Conservation (phyloP, 1,140 invertebrate species). For the Lerema accius region DNA sequence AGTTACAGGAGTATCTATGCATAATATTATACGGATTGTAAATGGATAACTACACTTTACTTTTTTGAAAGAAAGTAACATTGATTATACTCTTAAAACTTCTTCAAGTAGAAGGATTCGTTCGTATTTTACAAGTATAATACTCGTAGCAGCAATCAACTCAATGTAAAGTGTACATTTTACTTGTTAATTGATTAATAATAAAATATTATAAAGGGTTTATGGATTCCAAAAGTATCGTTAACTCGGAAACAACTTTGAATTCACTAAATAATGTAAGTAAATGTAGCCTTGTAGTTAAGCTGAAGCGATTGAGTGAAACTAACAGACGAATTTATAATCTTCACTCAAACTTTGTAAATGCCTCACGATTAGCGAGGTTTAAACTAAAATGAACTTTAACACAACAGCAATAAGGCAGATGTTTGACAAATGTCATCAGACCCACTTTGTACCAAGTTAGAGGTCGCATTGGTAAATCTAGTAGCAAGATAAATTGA, state of each 20-base stretch:
- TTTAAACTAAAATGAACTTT: slow-evolving; percentile 3
- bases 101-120: too few relatives aligned
- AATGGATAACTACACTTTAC: too few relatives aligned
- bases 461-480: slow-evolving; percentile 14
- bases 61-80: too few relatives aligned
- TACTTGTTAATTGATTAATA: neutral
- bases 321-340: slow-evolving; percentile 23
- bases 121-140: too few relatives aligned
- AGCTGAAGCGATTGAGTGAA: slow-evolving; percentile 16
- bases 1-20: too few relatives aligned
- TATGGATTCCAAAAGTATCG: neutral
- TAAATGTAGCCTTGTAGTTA: slow-evolving; percentile 3
- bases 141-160: too few relatives aligned
- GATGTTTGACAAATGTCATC: neutral
- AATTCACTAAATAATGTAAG: slow-evolving; percentile 15
- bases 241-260: neutral
- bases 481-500: slow-evolving; percentile 22
- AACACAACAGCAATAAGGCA: neutral
- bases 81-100: too few relatives aligned
- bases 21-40: too few relatives aligned
- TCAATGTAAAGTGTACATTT: too few relatives aligned
- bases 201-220: neutral
- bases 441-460: neutral
- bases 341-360: slow-evolving; percentile 13
- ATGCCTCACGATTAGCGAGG: neutral